Conservation (phyloP, 1,140 invertebrate genomes). For the Drosophila subpulchrella region DNA sequence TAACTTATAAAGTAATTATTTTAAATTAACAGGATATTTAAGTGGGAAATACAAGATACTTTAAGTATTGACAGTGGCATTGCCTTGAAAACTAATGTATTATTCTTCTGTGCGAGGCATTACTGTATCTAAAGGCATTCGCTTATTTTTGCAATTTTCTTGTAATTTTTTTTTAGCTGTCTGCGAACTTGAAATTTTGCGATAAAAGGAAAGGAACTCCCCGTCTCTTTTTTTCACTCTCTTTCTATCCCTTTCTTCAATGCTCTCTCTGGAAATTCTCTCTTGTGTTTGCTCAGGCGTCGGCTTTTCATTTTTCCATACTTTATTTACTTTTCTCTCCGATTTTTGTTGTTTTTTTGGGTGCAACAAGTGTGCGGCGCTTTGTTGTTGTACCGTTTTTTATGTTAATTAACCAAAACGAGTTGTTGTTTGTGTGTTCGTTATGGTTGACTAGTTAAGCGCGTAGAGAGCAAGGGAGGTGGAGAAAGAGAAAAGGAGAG, state of each 20-base stretch:
- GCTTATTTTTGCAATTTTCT: constrained; percentile 8
- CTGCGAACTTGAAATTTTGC: constrained; percentile 20
- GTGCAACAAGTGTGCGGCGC: constrained; percentile 67
- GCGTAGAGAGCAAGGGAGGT: constrained; percentile 42
- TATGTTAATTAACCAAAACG: constrained; percentile 76
- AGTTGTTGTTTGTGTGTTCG: constrained; percentile 52
- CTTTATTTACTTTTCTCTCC: constrained; percentile 35
- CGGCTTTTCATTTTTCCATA: constrained; percentile 29
- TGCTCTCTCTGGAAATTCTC: constrained; percentile 29
- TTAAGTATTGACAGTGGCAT: too few relatives aligned
- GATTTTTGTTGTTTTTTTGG: constrained; percentile 19
- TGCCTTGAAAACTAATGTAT: too few relatives aligned
- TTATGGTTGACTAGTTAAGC: constrained; percentile 75
- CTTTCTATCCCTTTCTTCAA: background rate
- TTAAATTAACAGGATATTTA: too few relatives aligned
- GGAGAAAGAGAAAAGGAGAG: constrained; percentile 10
- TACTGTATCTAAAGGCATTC: background rate
- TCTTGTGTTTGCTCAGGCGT: constrained; percentile 58
- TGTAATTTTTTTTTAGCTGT: constrained; percentile 1
- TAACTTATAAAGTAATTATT: too few relatives aligned
- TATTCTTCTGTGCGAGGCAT: background rate
- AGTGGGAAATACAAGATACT: too few relatives aligned
- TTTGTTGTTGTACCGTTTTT: constrained; percentile 64
- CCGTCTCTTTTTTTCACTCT: background rate
- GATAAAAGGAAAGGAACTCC: constrained; percentile 29